Evolutionary conservation across 37 sponge, comb jelly and placozoan species (phyloP), one percentile per base, ranked within the genome.

Genomic region (Theonella swinhoei): DNA sequence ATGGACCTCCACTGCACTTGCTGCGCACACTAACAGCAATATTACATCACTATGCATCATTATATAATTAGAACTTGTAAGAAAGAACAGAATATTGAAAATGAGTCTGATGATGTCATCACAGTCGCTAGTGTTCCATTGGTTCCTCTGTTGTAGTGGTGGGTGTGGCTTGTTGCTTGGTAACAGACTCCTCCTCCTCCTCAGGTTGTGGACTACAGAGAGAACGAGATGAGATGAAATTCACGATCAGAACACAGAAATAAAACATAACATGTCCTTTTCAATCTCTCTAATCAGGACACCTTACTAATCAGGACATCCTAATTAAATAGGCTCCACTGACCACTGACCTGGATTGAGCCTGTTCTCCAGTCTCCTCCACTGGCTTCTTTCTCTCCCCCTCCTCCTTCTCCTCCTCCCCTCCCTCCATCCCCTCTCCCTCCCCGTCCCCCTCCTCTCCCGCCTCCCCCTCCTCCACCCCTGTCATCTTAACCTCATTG

Each of bases 391-490:
- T 33, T 1, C 70, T 69, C 70, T 26, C 70, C 30, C 33, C 70
- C 70, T 26, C 70, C 30, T 4, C 35, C 70, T 4, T 33, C 35
- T 34, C 35, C 33, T 4, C 33, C 70, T 29, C 35, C 33, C 4
- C 70, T 30, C 4, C 33, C 70, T 30, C 70, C 35, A 23, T 69
- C 33, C 70, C 70, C 4, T 33, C 35, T 29, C 35, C 70, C 70
- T 33, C 35, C 33, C 30, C 70, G 3, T 34, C 70, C 33, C 30
- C 70, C 35, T 33, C 70, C 33, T 3, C 35, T 33, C 70, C 70
- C 70, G 32, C 35, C 33, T 69, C 70, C 35, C 33, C 70, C 33
- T 69, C 70, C 35, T 33, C 70, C 33, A 8, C 35, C 70, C 70
- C 70, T 69, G 26, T 29, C 67, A n/a, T 29, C 31, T 66, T 24